Percentiles rank a stretch among this genome's conserved stretches.
phyloP scores from a whole-genome alignment of 2,888 invertebrate genomes.

The Eledone cirrhosa region DNA sequence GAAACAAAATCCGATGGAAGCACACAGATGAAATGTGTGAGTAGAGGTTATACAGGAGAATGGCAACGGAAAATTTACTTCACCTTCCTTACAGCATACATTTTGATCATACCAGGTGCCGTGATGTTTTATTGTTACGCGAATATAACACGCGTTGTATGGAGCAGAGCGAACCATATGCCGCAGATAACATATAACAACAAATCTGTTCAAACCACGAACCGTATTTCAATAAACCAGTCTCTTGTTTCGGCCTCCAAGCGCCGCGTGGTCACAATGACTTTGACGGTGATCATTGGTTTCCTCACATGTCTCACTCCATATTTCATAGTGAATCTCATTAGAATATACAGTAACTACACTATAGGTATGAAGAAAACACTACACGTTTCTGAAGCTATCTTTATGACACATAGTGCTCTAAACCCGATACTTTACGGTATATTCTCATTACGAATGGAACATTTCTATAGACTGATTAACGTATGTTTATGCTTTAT shows the following conservation, averaged over 20 bases:
- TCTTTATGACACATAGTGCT: constrained; percentile 64
- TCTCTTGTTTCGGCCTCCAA: constrained; percentile 63
- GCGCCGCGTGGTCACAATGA: constrained; percentile 67
- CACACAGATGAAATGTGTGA: constrained; percentile 61
- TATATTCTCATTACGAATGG: constrained; percentile 57
- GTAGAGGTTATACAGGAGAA: constrained; percentile 66
- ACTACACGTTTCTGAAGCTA: constrained; percentile 55
- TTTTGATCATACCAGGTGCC: constrained; percentile 65
- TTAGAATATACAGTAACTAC: constrained; percentile 65
- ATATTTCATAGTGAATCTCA: constrained; percentile 66
- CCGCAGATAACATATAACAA: neutral
- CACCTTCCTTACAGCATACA: constrained; percentile 66
- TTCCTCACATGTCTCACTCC: constrained; percentile 68
- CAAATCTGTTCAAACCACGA: neutral
- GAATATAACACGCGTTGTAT: constrained; percentile 66
- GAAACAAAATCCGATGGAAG: constrained; percentile 55
- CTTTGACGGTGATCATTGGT: constrained; percentile 67
- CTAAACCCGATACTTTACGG: constrained; percentile 68
- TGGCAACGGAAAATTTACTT: constrained; percentile 69
- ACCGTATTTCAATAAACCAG: constrained; percentile 52
- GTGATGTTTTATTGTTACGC: constrained; percentile 68
- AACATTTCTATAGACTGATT: constrained; percentile 36
- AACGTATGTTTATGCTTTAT: constrained; percentile 23
- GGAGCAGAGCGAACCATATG: constrained; percentile 54
- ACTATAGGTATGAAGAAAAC: constrained; percentile 47